A percentile compares a stretch with the other conserved stretches of the same genome.
These are phyloP conservation scores for Parasteatoda lunata DNA, from an alignment of 2,888 invertebrate species.

Conservation along the genomic window DNA sequence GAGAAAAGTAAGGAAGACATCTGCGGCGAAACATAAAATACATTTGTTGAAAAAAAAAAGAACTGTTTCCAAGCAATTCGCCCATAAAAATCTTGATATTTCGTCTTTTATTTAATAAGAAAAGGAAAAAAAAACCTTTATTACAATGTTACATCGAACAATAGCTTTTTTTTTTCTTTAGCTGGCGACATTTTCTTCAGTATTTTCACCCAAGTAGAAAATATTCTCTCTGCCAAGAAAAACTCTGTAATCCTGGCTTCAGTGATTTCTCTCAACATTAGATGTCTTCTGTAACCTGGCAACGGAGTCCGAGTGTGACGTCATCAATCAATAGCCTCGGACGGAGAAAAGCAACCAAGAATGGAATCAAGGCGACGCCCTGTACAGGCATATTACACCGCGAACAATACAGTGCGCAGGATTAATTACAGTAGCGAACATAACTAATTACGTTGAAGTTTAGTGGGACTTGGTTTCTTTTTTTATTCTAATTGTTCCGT, in stretches of 20 bases:
- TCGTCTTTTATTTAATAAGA: no score
- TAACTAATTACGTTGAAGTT: conserved; percentile 1
- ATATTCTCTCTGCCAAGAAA: background rate
- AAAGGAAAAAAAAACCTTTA: no score
- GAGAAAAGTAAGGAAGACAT: no score
- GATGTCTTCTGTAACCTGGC: conserved; percentile 30
- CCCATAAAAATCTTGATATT: no score
- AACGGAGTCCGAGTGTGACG: conserved; percentile 37
- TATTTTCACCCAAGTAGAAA: background rate
- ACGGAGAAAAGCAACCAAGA: conserved; percentile 26
- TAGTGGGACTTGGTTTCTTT: background rate
- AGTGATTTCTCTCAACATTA: background rate
- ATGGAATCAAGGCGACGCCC: conserved; percentile 40
- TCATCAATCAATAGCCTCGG: conserved; percentile 39
- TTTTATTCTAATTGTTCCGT: no score
- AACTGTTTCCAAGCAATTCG: no score
- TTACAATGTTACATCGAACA: background rate
- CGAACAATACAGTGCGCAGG: conserved; percentile 10
- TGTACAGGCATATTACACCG: conserved; percentile 34
- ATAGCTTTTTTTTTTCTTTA: background rate
- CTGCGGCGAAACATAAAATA: no score
- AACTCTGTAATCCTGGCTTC: conserved; percentile 2
- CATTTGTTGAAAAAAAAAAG: no score
- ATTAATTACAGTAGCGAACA: background rate
- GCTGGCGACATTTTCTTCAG: background rate